A percentile compares a stretch with the other conserved stretches of the same genome.
Conservation (phyloP, 2,888 invertebrate genomes). For the Sphaerophoria rueppellii region DNA sequence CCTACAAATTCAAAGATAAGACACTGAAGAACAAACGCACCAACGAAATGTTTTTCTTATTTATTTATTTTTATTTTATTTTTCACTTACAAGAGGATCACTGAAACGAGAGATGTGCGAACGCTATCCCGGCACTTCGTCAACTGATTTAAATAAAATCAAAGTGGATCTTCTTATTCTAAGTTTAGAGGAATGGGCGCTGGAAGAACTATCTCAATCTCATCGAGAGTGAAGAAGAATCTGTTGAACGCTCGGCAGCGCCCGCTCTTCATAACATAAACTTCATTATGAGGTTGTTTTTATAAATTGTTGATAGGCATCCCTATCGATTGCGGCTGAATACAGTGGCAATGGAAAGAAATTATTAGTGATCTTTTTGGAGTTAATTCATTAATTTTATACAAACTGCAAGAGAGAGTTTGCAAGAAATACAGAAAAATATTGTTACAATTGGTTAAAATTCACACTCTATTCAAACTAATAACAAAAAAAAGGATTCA, state of each 20-base stretch:
- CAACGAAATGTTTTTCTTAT: constrained; percentile 12
- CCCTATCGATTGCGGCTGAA: not conserved
- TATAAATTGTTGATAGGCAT: not conserved
- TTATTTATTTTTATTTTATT: not conserved
- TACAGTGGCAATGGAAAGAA: constrained; percentile 51
- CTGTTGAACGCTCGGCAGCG: constrained; percentile 53
- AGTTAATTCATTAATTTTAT: too few relatives aligned
- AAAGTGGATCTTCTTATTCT: constrained; percentile 78
- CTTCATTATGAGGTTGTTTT: constrained; percentile 27
- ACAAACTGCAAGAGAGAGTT: too few relatives aligned
- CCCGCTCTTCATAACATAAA: not conserved
- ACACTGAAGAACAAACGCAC: constrained; percentile 55
- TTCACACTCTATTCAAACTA: too few relatives aligned
- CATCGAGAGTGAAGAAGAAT: constrained; percentile 40
- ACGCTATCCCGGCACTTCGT: constrained; percentile 76
- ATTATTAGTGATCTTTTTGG: not conserved
- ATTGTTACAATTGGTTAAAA: too few relatives aligned
- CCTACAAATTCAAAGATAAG: constrained; percentile 37
- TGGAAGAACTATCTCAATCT: constrained; percentile 62
- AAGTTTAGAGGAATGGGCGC: constrained; percentile 62
- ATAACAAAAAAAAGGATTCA: too few relatives aligned
- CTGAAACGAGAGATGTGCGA: constrained; percentile 65
- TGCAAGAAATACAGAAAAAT: too few relatives aligned
- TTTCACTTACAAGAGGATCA: constrained; percentile 66
- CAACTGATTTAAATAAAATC: constrained; percentile 76